A percentile compares a stretch with the other conserved stretches of the same genome.
Evolutionary conservation across 2,888 invertebrate genomes (phyloP).

Genomic region (Leucophora obtusa): DNA sequence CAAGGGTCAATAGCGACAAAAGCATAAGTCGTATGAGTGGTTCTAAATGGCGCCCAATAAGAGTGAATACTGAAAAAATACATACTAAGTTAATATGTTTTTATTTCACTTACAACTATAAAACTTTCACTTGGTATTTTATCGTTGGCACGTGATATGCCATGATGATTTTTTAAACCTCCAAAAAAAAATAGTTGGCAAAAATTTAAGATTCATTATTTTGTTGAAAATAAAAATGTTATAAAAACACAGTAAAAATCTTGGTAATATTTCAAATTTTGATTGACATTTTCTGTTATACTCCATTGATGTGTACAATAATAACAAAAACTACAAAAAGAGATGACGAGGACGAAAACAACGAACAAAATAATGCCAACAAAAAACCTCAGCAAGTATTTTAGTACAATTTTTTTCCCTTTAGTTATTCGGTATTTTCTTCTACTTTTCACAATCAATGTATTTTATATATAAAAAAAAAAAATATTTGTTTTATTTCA

Average conservation of each 20-base stretch:
- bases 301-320: slow-evolving; percentile 53
- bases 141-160: too few species aligned
- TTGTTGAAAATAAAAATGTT: slow-evolving; percentile 16
- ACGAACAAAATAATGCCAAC: slow-evolving; percentile 30
- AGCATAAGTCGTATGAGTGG: too few species aligned
- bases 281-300: slow-evolving; percentile 63
- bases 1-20: too few species aligned
- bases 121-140: too few species aligned
- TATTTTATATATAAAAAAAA: slow-evolving; percentile 39
- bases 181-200: slow-evolving; percentile 37
- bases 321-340: slow-evolving; percentile 29
- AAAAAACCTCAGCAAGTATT: slow-evolving; percentile 12
- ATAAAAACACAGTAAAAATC: slow-evolving; percentile 32
- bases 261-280: slow-evolving; percentile 63
- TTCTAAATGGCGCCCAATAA: too few species aligned
- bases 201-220: slow-evolving; percentile 52
- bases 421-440: slow-evolving; percentile 1
- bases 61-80: too few species aligned
- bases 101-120: too few species aligned
- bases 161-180: neutral
- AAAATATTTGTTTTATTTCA: slow-evolving; percentile 36
- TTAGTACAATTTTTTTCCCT: neutral
- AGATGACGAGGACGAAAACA: slow-evolving; percentile 48
- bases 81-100: too few species aligned
- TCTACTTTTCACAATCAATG: slow-evolving; percentile 29